phyloP scores from a whole-genome alignment of 2,797 vertebrate genomes.

The Hozukius guyotensis region DNA sequence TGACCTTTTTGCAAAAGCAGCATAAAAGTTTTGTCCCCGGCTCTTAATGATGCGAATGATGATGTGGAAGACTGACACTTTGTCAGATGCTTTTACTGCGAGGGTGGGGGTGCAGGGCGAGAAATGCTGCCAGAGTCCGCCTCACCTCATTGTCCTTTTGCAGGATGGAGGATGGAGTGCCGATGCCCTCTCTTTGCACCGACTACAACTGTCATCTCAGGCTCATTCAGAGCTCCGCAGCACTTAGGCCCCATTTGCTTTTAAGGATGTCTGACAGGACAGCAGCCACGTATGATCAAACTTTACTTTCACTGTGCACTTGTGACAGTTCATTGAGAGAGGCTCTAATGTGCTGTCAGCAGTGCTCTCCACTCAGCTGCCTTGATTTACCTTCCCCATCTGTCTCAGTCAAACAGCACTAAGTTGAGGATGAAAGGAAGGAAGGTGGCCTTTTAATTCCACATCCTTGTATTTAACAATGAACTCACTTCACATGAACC shows the following conservation, averaged over 20 bases:
- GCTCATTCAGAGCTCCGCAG: conserved; percentile 76
- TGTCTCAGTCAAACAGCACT: conserved; percentile 80
- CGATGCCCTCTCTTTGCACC: conserved; percentile 70
- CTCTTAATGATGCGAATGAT: conserved; percentile 76
- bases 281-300: conserved; percentile 85
- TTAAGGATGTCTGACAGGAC: conserved; percentile 88
- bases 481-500: conserved; percentile 32
- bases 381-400: conserved; percentile 85
- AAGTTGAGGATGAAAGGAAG: conserved; percentile 62
- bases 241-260: conserved; percentile 88
- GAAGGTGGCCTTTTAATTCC: conserved; percentile 69
- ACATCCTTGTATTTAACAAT: conserved; percentile 53
- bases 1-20: conserved; percentile 69
- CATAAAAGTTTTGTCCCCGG: conserved; percentile 65
- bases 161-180: conserved; percentile 69
- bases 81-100: conserved; percentile 78
- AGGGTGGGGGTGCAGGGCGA: conserved; percentile 58
- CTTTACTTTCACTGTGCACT: conserved; percentile 82
- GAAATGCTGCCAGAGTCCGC: conserved; percentile 68
- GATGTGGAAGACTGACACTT: conserved; percentile 82
- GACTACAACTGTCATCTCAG: conserved; percentile 80
- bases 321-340: conserved; percentile 86
- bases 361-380: conserved; percentile 83
- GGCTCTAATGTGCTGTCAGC: conserved; percentile 87
- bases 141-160: conserved; percentile 80